Evolutionary conservation across 2,113 vertebrate species (phyloP), one percentile per base, ranked within the genome.

Genomic region (Oxygymnocypris stewartii): DNA sequence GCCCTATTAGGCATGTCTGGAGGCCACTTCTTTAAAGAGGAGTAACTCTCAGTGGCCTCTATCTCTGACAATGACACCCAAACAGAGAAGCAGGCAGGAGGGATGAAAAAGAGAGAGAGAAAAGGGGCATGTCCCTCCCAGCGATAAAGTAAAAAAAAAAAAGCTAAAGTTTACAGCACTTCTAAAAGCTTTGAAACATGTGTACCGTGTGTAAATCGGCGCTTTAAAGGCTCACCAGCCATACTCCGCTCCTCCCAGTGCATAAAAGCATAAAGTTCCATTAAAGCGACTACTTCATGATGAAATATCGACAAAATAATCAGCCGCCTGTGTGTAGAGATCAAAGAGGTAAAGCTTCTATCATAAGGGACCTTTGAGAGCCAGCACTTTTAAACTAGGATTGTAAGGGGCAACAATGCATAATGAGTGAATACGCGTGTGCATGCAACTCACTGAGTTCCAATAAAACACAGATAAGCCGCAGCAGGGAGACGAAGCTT

Each of bases 1-100:
- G 84, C 89, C 86, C 86, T 85, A 92, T 93, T 89, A 75, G 82
- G 85, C 85, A 71, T 12, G 89, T 79, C 87, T 82, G 79, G 67
- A 49, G n/a, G 65, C 69, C 74, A 73, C 86, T 79, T 63, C 88
- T 90, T 93, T 84, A 82, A 86, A 85, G 59, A 83, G 44, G 51
- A 82, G 71, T 79, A 82, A 61, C 84, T 80, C 76, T 82, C 61
- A 87, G 51, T 9, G 23, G 87, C 89, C 85, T 85, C 74, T 12
- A 65, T 74, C 78, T 77, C 82, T 79, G 87, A 71, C 85, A 86
- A 84, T 83, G 80, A 86, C 73, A 86, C 79, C 71, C 67, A 77
- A 83, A 79, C 16, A 71, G 73, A 88, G 47, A 61, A 37, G 9
- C 37, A 37, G 40, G 79, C 79, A 28, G 71, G 54, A 79, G 35